These are phyloP conservation scores for Calyptommatus sinebrachiatus DNA, from an alignment of 2,113 vertebrate genomes.

Conservation along the genomic window DNA sequence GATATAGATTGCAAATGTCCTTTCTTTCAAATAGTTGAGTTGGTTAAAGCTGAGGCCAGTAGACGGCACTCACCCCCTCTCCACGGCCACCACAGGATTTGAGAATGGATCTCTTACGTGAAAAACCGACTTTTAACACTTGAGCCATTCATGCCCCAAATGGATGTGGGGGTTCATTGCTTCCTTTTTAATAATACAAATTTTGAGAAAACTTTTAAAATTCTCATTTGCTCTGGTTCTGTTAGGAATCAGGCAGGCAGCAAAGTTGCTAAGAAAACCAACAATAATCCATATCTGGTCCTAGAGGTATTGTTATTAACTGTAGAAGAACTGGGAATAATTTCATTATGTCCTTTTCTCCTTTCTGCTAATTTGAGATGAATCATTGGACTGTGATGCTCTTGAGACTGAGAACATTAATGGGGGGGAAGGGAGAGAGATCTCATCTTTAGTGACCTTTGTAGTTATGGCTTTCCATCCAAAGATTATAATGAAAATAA, in stretches of 20 bases:
- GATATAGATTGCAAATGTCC: too few species aligned
- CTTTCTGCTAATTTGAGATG: constrained; percentile 30
- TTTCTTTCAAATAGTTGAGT: too few species aligned
- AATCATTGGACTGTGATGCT: constrained; percentile 38
- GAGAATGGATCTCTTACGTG: too few species aligned
- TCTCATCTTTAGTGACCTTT: constrained; percentile 3
- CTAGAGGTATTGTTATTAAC: neutral
- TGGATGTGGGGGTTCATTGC: neutral
- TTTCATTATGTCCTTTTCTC: constrained; percentile 22
- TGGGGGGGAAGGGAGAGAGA: neutral
- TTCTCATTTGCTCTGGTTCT: too few species aligned
- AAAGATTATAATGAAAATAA: neutral
- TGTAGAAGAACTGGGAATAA: neutral
- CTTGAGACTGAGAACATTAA: constrained; percentile 17
- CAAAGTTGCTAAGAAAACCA: neutral
- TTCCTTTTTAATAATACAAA: neutral
- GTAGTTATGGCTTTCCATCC: constrained; percentile 25
- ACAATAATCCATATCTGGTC: too few species aligned
- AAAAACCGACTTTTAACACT: too few species aligned
- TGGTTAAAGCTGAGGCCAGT: too few species aligned
- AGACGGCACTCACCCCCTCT: too few species aligned
- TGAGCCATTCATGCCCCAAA: too few species aligned
- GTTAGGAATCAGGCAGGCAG: too few species aligned
- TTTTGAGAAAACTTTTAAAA: neutral
- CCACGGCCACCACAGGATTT: too few species aligned